phyloP scores from a whole-genome alignment of 2,113 vertebrate species.

The Pimephales promelas region DNA sequence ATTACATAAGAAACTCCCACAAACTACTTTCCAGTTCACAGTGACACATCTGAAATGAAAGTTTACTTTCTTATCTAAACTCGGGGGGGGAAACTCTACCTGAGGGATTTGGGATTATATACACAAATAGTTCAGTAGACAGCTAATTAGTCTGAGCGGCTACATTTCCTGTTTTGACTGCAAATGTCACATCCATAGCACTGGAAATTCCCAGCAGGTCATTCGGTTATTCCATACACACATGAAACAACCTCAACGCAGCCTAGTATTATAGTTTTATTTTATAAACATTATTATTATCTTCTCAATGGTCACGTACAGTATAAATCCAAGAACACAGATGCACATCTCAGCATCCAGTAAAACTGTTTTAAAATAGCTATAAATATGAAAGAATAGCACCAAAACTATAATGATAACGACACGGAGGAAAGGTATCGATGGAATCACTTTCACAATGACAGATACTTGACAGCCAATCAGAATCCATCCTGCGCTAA shows the following conservation, averaged over 20 bases:
- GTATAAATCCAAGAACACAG: neutral
- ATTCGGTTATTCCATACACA: neutral
- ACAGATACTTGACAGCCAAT: neutral
- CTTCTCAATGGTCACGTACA: neutral
- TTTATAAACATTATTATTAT: neutral
- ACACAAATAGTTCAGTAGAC: neutral
- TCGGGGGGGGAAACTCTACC: neutral
- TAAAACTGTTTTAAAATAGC: too few relatives aligned
- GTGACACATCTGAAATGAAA: neutral
- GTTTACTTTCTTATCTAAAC: neutral
- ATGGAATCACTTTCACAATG: neutral
- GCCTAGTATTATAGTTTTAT: too few relatives aligned
- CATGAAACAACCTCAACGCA: neutral
- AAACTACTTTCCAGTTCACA: neutral
- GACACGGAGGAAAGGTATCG: too few relatives aligned
- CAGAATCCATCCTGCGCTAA: neutral
- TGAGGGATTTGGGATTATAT: neutral
- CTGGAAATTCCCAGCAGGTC: neutral
- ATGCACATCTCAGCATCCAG: neutral
- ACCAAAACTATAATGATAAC: too few relatives aligned
- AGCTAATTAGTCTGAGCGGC: neutral
- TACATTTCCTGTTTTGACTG: constrained; percentile 1
- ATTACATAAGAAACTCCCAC: neutral
- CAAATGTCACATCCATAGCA: neutral
- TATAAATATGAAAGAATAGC: too few relatives aligned